Conservation (phyloP, 2,888 invertebrate species). For the Punctoribates punctum region DNA sequence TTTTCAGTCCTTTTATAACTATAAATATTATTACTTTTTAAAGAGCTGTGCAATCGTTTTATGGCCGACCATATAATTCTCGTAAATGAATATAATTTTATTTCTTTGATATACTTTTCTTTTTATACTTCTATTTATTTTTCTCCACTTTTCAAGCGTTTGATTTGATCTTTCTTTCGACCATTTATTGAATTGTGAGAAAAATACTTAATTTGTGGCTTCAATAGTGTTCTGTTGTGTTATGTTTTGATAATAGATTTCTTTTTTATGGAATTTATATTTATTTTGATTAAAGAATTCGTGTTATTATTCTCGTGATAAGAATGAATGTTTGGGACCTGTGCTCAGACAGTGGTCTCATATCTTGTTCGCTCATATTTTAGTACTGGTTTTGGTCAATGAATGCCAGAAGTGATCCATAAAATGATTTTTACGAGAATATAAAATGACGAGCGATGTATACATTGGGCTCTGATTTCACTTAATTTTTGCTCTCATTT, state of each 20-base stretch:
- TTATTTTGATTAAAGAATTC: not conserved
- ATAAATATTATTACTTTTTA: conserved; percentile 31
- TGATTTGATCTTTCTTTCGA: not conserved
- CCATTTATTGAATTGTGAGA: conserved; percentile 23
- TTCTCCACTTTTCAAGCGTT: not conserved
- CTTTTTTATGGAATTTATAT: too few relatives aligned
- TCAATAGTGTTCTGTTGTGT: not conserved
- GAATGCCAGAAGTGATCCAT: not conserved
- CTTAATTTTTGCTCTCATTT: not conserved
- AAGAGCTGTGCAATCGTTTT: conserved; percentile 29
- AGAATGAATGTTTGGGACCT: not conserved
- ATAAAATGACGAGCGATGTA: conserved; percentile 16
- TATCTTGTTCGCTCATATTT: not conserved
- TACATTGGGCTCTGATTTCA: not conserved
- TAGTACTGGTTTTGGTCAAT: conserved; percentile 16
- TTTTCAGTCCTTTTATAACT: not conserved
- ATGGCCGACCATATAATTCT: not conserved
- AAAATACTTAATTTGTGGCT: conserved; percentile 13
- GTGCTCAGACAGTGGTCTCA: too few relatives aligned
- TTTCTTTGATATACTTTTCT: not conserved
- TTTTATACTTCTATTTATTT: not conserved
- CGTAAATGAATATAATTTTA: conserved; percentile 26
- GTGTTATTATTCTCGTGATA: not conserved
- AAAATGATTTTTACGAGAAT: conserved; percentile 25
- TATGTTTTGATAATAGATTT: not conserved